These are phyloP conservation scores for Athalia rosae DNA, from an alignment of 2,888 invertebrate genomes.

Conservation along the genomic window DNA sequence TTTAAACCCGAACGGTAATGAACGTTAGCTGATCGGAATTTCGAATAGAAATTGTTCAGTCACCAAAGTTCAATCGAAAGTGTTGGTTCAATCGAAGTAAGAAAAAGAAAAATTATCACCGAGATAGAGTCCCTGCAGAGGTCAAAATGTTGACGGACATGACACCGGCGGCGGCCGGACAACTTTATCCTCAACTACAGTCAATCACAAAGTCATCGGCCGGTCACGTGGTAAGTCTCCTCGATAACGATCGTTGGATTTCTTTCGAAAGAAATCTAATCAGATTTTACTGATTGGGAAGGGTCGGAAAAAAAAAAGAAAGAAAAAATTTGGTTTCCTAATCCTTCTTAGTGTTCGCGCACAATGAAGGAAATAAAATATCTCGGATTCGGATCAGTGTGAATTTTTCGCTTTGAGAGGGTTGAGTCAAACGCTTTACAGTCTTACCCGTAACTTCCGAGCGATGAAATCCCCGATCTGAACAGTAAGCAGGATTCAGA, in stretches of 20 bases:
- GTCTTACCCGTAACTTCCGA: too few relatives aligned
- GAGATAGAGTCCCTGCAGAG: background rate
- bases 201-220: slow-evolving; percentile 71
- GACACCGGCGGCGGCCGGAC: slow-evolving; percentile 73
- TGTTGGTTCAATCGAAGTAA: background rate
- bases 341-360: too few relatives aligned
- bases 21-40: background rate
- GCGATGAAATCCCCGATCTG: background rate
- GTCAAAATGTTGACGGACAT: slow-evolving; percentile 72
- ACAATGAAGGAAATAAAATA: too few relatives aligned
- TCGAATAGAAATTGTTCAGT: background rate
- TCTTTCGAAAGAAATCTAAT: background rate
- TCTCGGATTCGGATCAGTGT: too few relatives aligned
- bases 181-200: slow-evolving; percentile 72
- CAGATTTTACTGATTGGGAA: too few relatives aligned
- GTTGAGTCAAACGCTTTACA: too few relatives aligned
- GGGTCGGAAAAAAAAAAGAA: too few relatives aligned
- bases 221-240: slow-evolving; percentile 72
- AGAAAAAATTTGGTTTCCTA: too few relatives aligned
- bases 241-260: slow-evolving; percentile 1
- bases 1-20: too few relatives aligned
- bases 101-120: background rate
- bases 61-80: background rate
- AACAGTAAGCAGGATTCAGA: slow-evolving; percentile 47
- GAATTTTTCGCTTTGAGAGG: too few relatives aligned